Base-by-base conservation (phyloP, 2,797 vertebrate species). In the Ptychobarbus kaznakovi region DNA sequence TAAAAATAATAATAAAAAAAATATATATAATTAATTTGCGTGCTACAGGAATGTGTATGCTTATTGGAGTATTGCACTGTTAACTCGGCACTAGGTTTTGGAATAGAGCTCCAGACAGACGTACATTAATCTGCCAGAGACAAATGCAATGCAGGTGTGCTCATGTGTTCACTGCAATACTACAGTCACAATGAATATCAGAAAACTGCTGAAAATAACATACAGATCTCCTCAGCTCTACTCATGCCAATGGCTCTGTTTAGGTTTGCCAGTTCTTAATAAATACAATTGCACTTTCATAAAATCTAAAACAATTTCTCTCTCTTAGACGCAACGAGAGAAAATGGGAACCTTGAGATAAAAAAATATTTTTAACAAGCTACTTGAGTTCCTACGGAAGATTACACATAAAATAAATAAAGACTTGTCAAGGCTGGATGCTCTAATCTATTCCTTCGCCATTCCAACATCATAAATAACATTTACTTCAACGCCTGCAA, bases 351-450 rank as follows among this genome's bases (percentile, higher is more conserved):
- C 40, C 72, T 76, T 68, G 69, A 75, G 73, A 28, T 49, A 4
- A 42, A 79, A 82, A 12, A 70, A 25, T 11, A 70, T 76, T 86
- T 58, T 18, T 25, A 82, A 81, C 70, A 70, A 69, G 28, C 28
- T 22, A 42, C 53, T 44, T 61, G 13, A 51, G 35, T 68, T 87
- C n/a, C 6, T 1, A 69, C 3, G 4, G 66, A 83, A 51, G 53
- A 11, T 53, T 35, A 75, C 46, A 66, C 7, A 58, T 20, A 51
- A 73, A 49, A 77, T 25, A 6, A 38, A 65, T 25, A 4, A 38
- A 65, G n/a, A 25, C 6, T 51, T 6, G 15, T 65, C 40, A 46
- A 16, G 75, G 40, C 8, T 38, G 28, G 28, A n/a, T 40, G 46
- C 28, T 65, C 6, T 56, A 49, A 77, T 28, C 46, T 46, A 20